A percentile compares a stretch with the other conserved stretches of the same genome.
Evolutionary conservation across 2,113 vertebrate species (phyloP).

Genomic region (Alosa alosa): DNA sequence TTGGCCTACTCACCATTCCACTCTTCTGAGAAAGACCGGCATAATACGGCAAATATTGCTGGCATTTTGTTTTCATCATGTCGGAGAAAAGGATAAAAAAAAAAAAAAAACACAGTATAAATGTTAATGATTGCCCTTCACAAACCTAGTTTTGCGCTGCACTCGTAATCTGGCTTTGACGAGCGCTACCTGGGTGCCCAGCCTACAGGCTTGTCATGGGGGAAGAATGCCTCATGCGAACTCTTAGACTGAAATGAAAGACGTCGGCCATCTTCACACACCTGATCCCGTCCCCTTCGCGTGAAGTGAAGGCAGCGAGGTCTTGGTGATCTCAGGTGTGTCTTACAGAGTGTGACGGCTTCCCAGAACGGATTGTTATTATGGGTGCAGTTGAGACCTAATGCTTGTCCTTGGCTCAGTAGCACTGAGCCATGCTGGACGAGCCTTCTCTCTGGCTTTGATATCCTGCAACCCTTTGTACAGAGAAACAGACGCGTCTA

Average conservation of each 20-base stretch:
- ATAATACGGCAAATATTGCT: conserved; percentile 3
- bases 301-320: too few relatives aligned
- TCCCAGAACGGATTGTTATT: too few relatives aligned
- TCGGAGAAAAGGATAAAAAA: neutral
- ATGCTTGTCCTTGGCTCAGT: too few relatives aligned
- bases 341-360: too few relatives aligned
- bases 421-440: too few relatives aligned
- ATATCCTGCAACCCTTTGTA: too few relatives aligned
- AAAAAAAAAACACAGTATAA: neutral
- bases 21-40: conserved; percentile 18
- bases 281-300: neutral
- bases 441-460: too few relatives aligned
- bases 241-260: neutral
- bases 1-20: conserved; percentile 18
- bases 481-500: too few relatives aligned
- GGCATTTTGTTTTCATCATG: conserved; percentile 18
- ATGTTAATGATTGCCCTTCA: neutral
- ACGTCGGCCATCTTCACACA: neutral
- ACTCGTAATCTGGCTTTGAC: neutral
- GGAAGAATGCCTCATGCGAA: neutral
- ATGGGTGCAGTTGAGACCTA: too few relatives aligned
- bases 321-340: too few relatives aligned
- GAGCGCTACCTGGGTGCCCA: neutral
- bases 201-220: neutral
- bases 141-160: neutral